Percentiles rank a stretch among this genome's conserved stretches.
Conservation (phyloP, 30 jellyfish, hydroid and myxozoan species). For the Hydractinia echinata region DNA sequence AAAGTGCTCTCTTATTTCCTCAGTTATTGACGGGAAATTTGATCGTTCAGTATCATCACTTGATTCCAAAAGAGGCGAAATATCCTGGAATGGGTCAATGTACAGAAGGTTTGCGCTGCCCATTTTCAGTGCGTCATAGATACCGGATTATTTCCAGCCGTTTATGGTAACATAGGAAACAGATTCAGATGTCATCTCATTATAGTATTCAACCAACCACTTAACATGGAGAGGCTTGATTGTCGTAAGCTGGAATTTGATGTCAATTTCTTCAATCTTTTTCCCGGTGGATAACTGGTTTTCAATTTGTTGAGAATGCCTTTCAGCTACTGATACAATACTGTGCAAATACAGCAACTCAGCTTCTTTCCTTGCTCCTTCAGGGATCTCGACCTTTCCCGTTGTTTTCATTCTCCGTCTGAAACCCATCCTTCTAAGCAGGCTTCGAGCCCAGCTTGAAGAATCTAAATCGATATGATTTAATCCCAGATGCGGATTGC, state of each 20-base stretch:
- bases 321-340: neutral
- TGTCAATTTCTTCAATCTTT: neutral
- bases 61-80: neutral
- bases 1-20: conserved; percentile 18
- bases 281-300: neutral
- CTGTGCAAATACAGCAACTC: conserved; percentile 19
- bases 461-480: conserved; percentile 10
- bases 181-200: neutral
- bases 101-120: conserved; percentile 7
- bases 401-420: conserved; percentile 21
- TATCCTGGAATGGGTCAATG: conserved; percentile 18
- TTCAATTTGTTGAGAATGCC: neutral
- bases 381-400: conserved; percentile 25
- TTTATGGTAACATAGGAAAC: neutral
- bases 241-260: conserved; percentile 1
- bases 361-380: conserved; percentile 16
- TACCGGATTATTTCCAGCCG: conserved; percentile 28
- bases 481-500: conserved; percentile 3
- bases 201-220: neutral
- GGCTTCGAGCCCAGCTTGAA: conserved; percentile 27
- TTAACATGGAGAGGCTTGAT: neutral
- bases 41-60: conserved; percentile 1
- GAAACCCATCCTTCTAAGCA: conserved; percentile 21
- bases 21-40: neutral
- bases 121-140: conserved; percentile 22